Base-by-base conservation (phyloP, 2,797 vertebrate species). In the Galagoides demidoff region DNA sequence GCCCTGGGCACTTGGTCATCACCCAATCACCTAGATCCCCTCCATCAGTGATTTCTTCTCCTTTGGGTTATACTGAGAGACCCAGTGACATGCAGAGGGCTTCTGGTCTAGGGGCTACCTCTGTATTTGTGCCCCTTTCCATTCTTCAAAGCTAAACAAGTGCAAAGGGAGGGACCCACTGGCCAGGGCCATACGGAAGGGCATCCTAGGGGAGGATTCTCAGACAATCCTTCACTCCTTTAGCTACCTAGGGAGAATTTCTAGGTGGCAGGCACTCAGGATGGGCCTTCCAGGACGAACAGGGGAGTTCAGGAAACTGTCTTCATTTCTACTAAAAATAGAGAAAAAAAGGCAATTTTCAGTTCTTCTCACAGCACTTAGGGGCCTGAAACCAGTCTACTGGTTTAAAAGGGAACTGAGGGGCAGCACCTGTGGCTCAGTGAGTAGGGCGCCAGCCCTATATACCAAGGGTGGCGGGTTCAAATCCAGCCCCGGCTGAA, bases 301-400 rank as follows among this genome's bases (percentile, higher is more conserved):
- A 1, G 4, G 31, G 59, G 13, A 63, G n/a, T 70, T 76, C 14
- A 64, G 92, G 76, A 57, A 88, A 81, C 0, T 8, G 22, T 12
- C 63, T 79, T 81, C n/a, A 1, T 68, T 79, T 85, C 16, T 14
- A 7, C 55, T n/a, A 73, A 71, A 71, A 73, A 71, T 39, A 77
- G 83, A 55, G 63, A 49, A 92, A 71, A 71, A 74, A 37, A 52
- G 81, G 89, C 39, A 71, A 23, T 59, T 92, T 91, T 73, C 55
- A 45, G 37, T 43, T 78, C 85, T 89, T 61, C 43, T 84, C 59
- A 76, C 3, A 27, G 85, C 49, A 52, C 81, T 64, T 4, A 11
- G 57, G 64, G 83, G 43, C 2, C 0, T n/a, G 43, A 52, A 78
- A 70, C 70, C 16, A 74, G 64, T 82, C 49, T 79, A 74, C 85